phyloP scores from a whole-genome alignment of 2,797 vertebrate species.

The Labroides dimidiatus region DNA sequence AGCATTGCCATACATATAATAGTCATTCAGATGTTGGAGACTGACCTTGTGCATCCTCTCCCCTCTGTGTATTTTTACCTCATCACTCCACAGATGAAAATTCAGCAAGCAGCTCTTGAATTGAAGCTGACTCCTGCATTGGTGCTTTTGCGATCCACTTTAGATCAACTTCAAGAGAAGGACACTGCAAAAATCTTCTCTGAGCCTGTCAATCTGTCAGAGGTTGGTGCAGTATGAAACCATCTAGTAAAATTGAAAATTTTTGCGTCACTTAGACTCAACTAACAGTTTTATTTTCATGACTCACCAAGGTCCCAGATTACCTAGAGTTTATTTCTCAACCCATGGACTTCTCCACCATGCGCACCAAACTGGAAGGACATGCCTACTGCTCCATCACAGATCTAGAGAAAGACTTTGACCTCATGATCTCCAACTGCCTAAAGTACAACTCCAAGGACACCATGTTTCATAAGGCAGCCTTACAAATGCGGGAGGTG shows the following conservation, averaged over 20 bases:
- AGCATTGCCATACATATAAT: slow-evolving; percentile 1
- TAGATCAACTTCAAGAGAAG: slow-evolving; percentile 97
- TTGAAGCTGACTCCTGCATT: slow-evolving; percentile 93
- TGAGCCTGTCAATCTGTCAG: slow-evolving; percentile 92
- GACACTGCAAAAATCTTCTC: slow-evolving; percentile 94
- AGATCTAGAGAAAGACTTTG: slow-evolving; percentile 96
- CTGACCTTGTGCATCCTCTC: slow-evolving; percentile 20
- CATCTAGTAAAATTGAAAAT: background rate
- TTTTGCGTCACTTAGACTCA: background rate
- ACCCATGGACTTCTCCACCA: slow-evolving; percentile 99
- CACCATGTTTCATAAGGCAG: slow-evolving; percentile 96
- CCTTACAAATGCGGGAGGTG: slow-evolving; percentile 92
- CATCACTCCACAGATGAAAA: slow-evolving; percentile 86
- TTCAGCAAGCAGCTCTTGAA: slow-evolving; percentile 94
- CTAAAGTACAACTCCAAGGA: slow-evolving; percentile 99
- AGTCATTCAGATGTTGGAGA: slow-evolving; percentile 16
- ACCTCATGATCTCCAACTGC: slow-evolving; percentile 98
- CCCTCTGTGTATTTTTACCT: slow-evolving; percentile 12
- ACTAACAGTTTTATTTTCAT: slow-evolving; percentile 57
- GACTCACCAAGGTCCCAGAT: slow-evolving; percentile 92
- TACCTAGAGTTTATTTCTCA: slow-evolving; percentile 98
- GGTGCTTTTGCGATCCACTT: slow-evolving; percentile 90
- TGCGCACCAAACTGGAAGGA: slow-evolving; percentile 95
- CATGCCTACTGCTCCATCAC: slow-evolving; percentile 92
- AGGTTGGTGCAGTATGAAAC: slow-evolving; percentile 80